Base-by-base conservation (phyloP, 1,140 invertebrate genomes). In the Leptonema lineaticorne region DNA sequence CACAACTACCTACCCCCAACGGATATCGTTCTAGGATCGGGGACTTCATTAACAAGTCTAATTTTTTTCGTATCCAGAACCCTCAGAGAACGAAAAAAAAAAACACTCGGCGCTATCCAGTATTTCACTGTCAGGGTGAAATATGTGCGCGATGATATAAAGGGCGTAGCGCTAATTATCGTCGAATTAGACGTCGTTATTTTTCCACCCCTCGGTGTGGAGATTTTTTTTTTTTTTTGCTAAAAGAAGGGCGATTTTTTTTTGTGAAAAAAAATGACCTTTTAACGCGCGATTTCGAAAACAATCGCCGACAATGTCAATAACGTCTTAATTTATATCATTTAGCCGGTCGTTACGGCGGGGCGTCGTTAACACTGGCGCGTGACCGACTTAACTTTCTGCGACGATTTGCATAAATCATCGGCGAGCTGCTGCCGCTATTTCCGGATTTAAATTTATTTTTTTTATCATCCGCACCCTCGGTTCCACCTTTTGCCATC, bases 1-100 rank as follows among this genome's bases (percentile, higher is more conserved):
- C 46, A 50, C 29, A 5, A 6, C 28, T 7, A 24, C 7, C 28
- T 1, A 30, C 68, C 1, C 29, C 22, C 59, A n/a, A 8, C 46
- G 64, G 67, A 71, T 68, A 71, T 71, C 69, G 64, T 63, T 59
- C 58, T 57, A 62, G 48, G 50, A 16, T 45, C 33, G 33, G 56
- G 14, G 20, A 20, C 18, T 67, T 69, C 70, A 72, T 72, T 72
- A 72, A 68, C 70, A 72, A 72, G 70, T 72, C 63, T 72, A 72
- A 72, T 72, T 72, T 68, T 72, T 72, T 72, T n/a, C n/a, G n/a
- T n/a, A n/a, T n/a, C n/a, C 66, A 70, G 22, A 41, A n/a, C 69
- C 58, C 59, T 37, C 63, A 11, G n/a, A n/a, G n/a, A n/a, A n/a
- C 63, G 30, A 29, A 37, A 14, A 41, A 14, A 41, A 41, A 41